Evolutionary conservation across 2,888 invertebrate genomes (phyloP).

Genomic region (Stenolophus ochropezus): DNA sequence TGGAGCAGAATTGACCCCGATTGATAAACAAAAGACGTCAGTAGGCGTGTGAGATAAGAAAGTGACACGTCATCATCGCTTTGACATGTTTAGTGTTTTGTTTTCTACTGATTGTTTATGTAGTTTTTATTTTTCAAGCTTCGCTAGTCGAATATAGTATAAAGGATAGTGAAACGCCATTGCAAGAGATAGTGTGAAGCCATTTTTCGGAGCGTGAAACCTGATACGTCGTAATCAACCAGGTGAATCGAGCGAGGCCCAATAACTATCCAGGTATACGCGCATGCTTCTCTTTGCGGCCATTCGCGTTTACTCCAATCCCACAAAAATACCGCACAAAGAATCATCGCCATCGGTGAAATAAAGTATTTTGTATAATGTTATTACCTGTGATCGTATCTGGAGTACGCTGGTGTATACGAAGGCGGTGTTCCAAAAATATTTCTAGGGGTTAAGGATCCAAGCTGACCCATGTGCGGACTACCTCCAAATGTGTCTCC

Average conservation of each 20-base stretch:
- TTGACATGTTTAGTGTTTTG: not conserved
- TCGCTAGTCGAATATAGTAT: no score
- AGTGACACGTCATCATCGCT: not conserved
- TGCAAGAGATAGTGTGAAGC: not conserved
- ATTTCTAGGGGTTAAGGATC: constrained; percentile 77
- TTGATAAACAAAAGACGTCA: not conserved
- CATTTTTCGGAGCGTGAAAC: not conserved
- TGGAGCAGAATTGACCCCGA: not conserved
- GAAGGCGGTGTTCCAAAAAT: constrained; percentile 79
- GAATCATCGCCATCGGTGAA: no score
- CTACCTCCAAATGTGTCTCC: constrained; percentile 76
- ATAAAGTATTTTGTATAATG: not conserved
- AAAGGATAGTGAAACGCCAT: no score
- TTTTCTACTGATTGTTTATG: not conserved
- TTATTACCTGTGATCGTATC: constrained; percentile 77
- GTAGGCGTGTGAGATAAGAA: not conserved
- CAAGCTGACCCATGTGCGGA: constrained; percentile 71
- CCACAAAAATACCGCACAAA: no score
- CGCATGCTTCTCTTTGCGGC: not conserved
- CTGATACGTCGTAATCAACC: not conserved
- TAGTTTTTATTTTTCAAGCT: no score
- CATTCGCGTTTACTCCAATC: no score
- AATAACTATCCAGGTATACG: not conserved
- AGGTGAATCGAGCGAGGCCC: not conserved
- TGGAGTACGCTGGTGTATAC: constrained; percentile 78